phyloP scores from a whole-genome alignment of 2,113 vertebrate genomes.

The Thalassoma bifasciatum region DNA sequence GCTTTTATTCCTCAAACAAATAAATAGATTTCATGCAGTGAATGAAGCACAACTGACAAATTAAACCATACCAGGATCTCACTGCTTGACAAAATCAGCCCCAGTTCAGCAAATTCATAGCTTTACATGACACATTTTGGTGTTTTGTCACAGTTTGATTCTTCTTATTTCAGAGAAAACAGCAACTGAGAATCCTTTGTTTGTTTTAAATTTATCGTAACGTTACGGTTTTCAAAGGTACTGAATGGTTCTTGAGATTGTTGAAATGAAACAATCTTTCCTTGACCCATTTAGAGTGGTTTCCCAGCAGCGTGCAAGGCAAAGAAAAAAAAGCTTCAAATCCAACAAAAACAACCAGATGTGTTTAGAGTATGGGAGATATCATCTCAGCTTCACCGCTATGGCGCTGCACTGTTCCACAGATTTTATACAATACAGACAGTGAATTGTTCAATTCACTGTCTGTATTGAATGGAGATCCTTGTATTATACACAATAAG shows the following conservation, averaged over 20 bases:
- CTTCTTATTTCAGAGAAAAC: background rate
- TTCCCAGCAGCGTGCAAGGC: slow-evolving; percentile 23
- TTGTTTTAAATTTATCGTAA: background rate
- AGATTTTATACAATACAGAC: slow-evolving; percentile 27
- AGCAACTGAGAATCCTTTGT: background rate
- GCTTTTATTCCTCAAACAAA: slow-evolving; percentile 1
- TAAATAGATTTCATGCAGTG: slow-evolving; percentile 21
- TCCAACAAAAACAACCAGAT: slow-evolving; percentile 46
- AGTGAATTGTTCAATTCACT: slow-evolving; percentile 17
- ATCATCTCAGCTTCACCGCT: slow-evolving; percentile 16
- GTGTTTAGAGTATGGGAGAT: slow-evolving; percentile 36
- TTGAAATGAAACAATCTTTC: slow-evolving; percentile 19
- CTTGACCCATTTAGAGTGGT: slow-evolving; percentile 28
- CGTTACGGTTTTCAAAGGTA: background rate
- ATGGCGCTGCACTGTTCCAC: background rate
- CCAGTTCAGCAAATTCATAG: background rate
- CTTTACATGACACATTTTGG: slow-evolving; percentile 9
- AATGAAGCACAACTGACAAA: slow-evolving; percentile 4
- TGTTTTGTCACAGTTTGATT: background rate
- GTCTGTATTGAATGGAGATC: slow-evolving; percentile 32
- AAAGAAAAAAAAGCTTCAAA: slow-evolving; percentile 24
- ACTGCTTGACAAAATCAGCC: background rate
- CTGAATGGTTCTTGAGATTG: slow-evolving; percentile 4
- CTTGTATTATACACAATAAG: slow-evolving; percentile 10
- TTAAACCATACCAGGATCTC: slow-evolving; percentile 1